A percentile compares a stretch with the other conserved stretches of the same genome.
phyloP scores from a whole-genome alignment of 2,113 vertebrate genomes.

The Excalfactoria chinensis region DNA sequence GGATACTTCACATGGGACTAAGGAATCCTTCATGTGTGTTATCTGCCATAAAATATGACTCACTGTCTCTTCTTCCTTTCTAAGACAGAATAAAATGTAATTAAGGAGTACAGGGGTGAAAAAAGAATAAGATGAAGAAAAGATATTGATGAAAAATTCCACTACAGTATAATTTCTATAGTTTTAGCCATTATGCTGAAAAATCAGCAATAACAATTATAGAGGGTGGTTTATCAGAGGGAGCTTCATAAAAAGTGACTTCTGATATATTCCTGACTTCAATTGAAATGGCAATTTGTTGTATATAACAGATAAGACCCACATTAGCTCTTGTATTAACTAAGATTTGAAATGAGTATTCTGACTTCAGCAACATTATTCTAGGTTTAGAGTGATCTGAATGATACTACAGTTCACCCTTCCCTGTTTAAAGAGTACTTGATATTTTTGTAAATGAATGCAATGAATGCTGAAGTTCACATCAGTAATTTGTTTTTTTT shows the following conservation, averaged over 20 bases:
- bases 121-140: background rate
- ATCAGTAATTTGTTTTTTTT: background rate
- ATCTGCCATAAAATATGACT: background rate
- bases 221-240: background rate
- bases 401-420: background rate
- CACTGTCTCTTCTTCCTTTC: background rate
- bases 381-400: background rate
- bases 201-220: background rate
- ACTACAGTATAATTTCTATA: background rate
- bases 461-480: background rate
- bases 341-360: background rate
- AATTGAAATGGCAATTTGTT: background rate
- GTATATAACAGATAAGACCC: rapidly evolving
- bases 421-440: background rate
- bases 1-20: background rate
- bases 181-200: background rate
- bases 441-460: background rate
- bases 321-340: background rate
- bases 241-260: background rate
- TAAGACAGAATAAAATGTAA: background rate
- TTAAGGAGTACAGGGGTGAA: background rate
- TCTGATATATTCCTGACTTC: background rate
- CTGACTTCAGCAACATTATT: background rate
- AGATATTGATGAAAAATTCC: background rate
- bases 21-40: background rate